A percentile compares a stretch with the other conserved stretches of the same genome.
Evolutionary conservation across 2,888 invertebrate genomes (phyloP).

Genomic region (Thysanoteuthis rhombus): DNA sequence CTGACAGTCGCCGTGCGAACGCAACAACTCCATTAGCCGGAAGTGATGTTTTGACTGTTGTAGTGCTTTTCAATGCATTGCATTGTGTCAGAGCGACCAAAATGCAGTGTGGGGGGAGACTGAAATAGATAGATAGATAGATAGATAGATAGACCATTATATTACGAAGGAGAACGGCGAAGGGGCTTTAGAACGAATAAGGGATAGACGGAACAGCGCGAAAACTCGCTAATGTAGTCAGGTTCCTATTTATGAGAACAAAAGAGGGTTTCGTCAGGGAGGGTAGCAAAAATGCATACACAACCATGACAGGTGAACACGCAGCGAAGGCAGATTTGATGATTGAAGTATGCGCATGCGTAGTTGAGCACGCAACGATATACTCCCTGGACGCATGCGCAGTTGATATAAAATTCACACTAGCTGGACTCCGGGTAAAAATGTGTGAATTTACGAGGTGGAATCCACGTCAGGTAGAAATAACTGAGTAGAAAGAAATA

Average conservation of each 20-base stretch:
- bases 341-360: background rate
- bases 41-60: background rate
- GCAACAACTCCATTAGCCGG: constrained; percentile 12
- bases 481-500: background rate
- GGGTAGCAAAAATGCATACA: background rate
- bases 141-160: no score
- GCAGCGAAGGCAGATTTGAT: background rate
- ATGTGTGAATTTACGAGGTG: background rate
- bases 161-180: background rate
- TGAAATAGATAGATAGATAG: no score
- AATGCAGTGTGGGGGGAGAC: background rate
- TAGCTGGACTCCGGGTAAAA: background rate
- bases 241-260: background rate
- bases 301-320: background rate
- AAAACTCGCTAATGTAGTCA: background rate
- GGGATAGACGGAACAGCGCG: background rate
- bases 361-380: background rate
- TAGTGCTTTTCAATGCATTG: background rate
- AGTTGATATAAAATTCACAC: background rate
- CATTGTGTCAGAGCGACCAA: background rate
- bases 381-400: background rate
- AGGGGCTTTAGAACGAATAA: background rate
- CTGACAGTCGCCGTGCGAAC: background rate
- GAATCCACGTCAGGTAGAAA: background rate
- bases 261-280: background rate